Evolutionary conservation across 1,140 invertebrate species (phyloP).

Genomic region (Yoshiicerus persimilis): DNA sequence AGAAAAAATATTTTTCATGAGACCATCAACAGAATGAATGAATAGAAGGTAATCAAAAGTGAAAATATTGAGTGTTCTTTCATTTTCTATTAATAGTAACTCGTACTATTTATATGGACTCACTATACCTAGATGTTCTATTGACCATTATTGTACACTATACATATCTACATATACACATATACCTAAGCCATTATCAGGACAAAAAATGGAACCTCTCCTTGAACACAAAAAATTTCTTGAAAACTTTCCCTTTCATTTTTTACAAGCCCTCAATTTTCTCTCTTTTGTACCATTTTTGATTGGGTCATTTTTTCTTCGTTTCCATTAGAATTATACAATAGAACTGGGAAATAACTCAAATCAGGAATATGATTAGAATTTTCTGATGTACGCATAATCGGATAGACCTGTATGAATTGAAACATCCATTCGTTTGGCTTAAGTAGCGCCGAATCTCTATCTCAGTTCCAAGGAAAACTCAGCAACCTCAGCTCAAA

Average conservation of each 20-base stretch:
- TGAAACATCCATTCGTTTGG: slow-evolving; percentile 14
- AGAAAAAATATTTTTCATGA: slow-evolving; percentile 34
- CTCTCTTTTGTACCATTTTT: slow-evolving; percentile 46
- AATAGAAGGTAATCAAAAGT: slow-evolving; percentile 45
- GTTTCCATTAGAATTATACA: slow-evolving; percentile 46
- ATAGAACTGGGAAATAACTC: slow-evolving; percentile 36
- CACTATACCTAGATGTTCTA: not conserved
- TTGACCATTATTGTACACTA: not conserved
- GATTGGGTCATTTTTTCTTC: slow-evolving; percentile 48
- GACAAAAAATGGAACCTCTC: slow-evolving; percentile 1
- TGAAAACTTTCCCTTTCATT: slow-evolving; percentile 46
- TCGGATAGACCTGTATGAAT: slow-evolving; percentile 36
- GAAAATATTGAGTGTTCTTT: slow-evolving; percentile 41
- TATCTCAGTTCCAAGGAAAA: not conserved
- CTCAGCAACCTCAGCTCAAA: not conserved
- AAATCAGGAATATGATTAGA: slow-evolving; percentile 42
- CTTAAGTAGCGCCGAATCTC: not conserved
- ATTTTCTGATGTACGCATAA: slow-evolving; percentile 39
- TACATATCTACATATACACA: not conserved
- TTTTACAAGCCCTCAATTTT: slow-evolving; percentile 47
- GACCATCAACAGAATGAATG: slow-evolving; percentile 35
- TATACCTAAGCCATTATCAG: not conserved
- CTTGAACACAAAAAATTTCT: slow-evolving; percentile 25
- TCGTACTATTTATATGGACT: not conserved
- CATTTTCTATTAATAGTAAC: slow-evolving; percentile 39